Evolutionary conservation across 2,888 invertebrate genomes (phyloP), one percentile per base, ranked within the genome.

Genomic region (Catocala fraxini): DNA sequence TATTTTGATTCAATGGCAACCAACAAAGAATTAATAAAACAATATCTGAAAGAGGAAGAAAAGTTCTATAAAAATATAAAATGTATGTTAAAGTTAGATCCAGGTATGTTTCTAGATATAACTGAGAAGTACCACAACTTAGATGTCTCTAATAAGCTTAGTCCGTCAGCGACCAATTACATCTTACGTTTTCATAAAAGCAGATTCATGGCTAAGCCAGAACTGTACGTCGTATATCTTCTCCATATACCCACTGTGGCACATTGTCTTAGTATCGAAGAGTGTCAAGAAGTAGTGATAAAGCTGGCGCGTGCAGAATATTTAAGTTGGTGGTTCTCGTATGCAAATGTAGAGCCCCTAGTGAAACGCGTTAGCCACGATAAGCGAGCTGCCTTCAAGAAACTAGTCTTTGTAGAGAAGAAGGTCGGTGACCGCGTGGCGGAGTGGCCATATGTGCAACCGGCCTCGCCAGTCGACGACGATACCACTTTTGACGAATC

Each of bases 381-480:
- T 4, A 85, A 87, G 33, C 75, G 85, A 65, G 56, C 71, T 0
- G 55, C 62, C 0, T 79, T 89, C n/a, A 86, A 84, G 58, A 87
- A 88, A 66, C 69, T 66, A 57, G 63, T 89, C 13, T 89, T 89
- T 56, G 77, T 85, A 25, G 79, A 83, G 3, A 88, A 87, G 63
- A 60, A 66, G 33, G 10, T 87, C 1, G 86, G 82, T 0, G 61
- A 71, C 0, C 63, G 61, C 10, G 67, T 85, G 0, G 59, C 71
- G 9, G 65, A 82, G 25, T 86, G 87, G 85, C 81, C 84, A 0
- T 86, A 86, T 57, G 33, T 59, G 6, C 64, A 55, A 10, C 83
- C 85, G 4, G 10, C 43, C 10, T 43, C 43, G 5, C 43, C 43
- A n/a, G 43, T 43, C 5, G 10, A 7, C n/a, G n/a, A 43, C 5